Evolutionary conservation across 53 echinoderm and acorn worm species (phyloP).

Genomic region (Holothuria scabra): DNA sequence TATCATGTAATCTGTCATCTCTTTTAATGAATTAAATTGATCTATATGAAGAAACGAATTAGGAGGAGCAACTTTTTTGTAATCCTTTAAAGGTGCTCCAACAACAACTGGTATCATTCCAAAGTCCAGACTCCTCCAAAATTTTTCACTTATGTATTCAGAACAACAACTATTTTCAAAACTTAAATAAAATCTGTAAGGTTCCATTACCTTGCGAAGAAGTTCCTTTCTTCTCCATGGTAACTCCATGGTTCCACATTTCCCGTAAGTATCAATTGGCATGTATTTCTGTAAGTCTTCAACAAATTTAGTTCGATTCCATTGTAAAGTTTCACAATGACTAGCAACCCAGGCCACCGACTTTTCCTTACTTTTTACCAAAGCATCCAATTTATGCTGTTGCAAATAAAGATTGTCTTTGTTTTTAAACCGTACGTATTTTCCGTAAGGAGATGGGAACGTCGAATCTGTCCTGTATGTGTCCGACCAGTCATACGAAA

Average conservation of each 20-base stretch:
- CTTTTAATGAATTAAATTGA: constrained; percentile 39
- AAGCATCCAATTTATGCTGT: constrained; percentile 23
- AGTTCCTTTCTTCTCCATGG: constrained; percentile 36
- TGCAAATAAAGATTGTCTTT: not conserved
- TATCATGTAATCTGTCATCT: constrained; percentile 24
- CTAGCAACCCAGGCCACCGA: constrained; percentile 39
- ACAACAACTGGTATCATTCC: constrained; percentile 47
- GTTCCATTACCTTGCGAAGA: constrained; percentile 21
- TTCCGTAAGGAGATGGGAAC: constrained; percentile 36
- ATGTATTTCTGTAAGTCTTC: constrained; percentile 14
- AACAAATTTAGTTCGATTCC: constrained; percentile 27
- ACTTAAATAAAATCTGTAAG: constrained; percentile 40
- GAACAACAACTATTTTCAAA: constrained; percentile 48
- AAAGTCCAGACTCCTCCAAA: constrained; percentile 42
- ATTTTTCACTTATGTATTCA: constrained; percentile 44
- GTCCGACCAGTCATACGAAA: constrained; percentile 36
- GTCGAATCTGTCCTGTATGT: constrained; percentile 43
- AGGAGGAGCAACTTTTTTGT: constrained; percentile 25
- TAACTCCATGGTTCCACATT: constrained; percentile 18
- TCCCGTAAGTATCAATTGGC: constrained; percentile 43
- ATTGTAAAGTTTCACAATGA: constrained; percentile 41
- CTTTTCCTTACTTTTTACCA: constrained; percentile 31
- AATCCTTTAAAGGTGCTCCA: constrained; percentile 32
- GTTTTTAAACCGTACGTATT: not conserved
- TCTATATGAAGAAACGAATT: constrained; percentile 38